phyloP scores from a whole-genome alignment of 2,113 vertebrate species.

The Geothlypis trichas region DNA sequence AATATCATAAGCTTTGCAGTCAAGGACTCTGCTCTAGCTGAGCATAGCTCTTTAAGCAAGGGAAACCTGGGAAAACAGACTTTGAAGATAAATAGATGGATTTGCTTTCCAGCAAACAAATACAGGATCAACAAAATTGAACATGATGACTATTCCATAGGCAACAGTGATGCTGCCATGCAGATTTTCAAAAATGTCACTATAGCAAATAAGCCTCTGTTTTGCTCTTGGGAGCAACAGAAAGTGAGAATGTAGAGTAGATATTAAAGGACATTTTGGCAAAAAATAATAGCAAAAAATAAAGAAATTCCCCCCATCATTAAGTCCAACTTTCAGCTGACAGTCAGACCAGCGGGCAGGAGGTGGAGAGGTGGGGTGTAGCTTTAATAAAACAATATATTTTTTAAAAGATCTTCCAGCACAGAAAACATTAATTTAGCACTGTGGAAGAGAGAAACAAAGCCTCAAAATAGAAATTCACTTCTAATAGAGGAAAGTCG shows the following conservation, averaged over 20 bases:
- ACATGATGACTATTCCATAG: slow-evolving; percentile 63
- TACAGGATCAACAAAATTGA: slow-evolving; percentile 60
- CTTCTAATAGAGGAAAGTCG: not conserved
- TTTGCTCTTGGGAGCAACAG: slow-evolving; percentile 28
- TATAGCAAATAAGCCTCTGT: slow-evolving; percentile 51
- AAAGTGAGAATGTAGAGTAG: slow-evolving; percentile 8
- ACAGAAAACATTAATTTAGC: not conserved
- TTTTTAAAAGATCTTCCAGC: not conserved
- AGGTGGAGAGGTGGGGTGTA: not conserved
- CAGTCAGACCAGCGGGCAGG: rapidly evolving
- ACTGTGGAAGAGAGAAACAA: not conserved
- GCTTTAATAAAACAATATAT: not conserved
- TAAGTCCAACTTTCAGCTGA: not conserved
- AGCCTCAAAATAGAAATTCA: not conserved
- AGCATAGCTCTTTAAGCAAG: slow-evolving; percentile 17
- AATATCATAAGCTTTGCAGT: slow-evolving; percentile 54
- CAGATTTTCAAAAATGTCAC: slow-evolving; percentile 62
- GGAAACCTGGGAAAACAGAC: slow-evolving; percentile 1
- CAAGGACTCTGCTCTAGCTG: slow-evolving; percentile 31
- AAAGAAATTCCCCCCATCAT: not conserved
- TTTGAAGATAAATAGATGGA: slow-evolving; percentile 66
- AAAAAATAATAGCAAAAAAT: not conserved
- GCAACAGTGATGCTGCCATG: slow-evolving; percentile 55
- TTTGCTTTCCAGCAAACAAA: slow-evolving; percentile 65
- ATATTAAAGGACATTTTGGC: not conserved